These are phyloP conservation scores for Ceratina calcarata DNA, from an alignment of 1,140 invertebrate species.

Conservation along the genomic window DNA sequence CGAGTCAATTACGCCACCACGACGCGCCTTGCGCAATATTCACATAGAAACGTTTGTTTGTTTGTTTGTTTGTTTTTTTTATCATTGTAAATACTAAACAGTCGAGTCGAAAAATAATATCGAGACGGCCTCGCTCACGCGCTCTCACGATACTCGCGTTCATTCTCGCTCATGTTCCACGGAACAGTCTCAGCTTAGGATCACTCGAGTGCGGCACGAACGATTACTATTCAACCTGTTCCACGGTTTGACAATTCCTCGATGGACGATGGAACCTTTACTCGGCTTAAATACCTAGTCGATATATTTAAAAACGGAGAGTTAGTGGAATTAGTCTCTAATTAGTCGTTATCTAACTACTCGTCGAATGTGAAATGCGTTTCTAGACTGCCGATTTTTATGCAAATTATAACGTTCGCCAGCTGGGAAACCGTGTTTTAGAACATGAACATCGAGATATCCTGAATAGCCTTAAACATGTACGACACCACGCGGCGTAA, in stretches of 20 bases:
- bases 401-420: too few species aligned
- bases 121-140: constrained; percentile 63
- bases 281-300: constrained; percentile 1
- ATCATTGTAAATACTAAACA: constrained; percentile 71
- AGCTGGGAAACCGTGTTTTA: too few species aligned
- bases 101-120: constrained; percentile 78
- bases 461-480: too few species aligned
- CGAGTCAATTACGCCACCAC: constrained; percentile 19
- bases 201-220: constrained; percentile 47
- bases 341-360: too few species aligned
- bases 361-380: too few species aligned
- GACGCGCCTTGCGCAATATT: constrained; percentile 70
- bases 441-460: too few species aligned
- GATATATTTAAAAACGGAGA: background rate
- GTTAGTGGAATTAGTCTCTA: too few species aligned
- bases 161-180: constrained; percentile 43
- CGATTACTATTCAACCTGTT: constrained; percentile 1
- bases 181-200: constrained; percentile 56
- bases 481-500: too few species aligned
- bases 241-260: background rate
- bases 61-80: constrained; percentile 32
- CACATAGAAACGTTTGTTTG: constrained; percentile 72
- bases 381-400: too few species aligned
- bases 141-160: constrained; percentile 38
- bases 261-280: constrained; percentile 9